Conservation (phyloP, 2,888 invertebrate genomes). For the Temnothorax rugatulus region DNA sequence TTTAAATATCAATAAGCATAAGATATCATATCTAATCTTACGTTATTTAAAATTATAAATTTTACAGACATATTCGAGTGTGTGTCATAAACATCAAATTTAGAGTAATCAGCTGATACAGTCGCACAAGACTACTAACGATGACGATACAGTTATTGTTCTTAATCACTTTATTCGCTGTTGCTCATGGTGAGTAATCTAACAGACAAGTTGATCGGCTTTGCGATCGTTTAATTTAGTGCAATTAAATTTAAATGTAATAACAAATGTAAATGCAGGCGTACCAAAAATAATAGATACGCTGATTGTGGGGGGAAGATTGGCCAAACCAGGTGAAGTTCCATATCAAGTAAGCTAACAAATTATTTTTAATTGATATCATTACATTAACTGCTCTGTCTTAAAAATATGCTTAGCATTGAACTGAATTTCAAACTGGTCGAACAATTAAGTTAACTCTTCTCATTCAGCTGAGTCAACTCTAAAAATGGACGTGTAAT, state of each 20-base stretch:
- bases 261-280: background rate
- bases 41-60: background rate
- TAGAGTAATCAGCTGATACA: background rate
- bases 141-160: background rate
- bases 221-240: background rate
- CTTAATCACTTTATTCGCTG: conserved; percentile 10
- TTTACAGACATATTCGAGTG: background rate
- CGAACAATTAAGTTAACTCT: background rate
- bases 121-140: background rate
- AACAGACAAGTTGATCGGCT: background rate
- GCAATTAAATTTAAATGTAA: background rate
- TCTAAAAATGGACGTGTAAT: background rate
- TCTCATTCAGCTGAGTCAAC: background rate
- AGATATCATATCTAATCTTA: background rate
- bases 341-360: conserved; percentile 76
- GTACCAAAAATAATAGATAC: conserved; percentile 10
- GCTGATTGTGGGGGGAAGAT: conserved; percentile 72
- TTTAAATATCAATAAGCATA: background rate
- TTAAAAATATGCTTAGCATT: background rate
- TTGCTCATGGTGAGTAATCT: conserved; percentile 45
- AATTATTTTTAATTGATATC: background rate
- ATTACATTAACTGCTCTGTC: background rate
- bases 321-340: conserved; percentile 76
- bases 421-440: too few species aligned
- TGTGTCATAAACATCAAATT: background rate